phyloP scores from a whole-genome alignment of 1,140 invertebrate species.

The Apis dorsata region DNA sequence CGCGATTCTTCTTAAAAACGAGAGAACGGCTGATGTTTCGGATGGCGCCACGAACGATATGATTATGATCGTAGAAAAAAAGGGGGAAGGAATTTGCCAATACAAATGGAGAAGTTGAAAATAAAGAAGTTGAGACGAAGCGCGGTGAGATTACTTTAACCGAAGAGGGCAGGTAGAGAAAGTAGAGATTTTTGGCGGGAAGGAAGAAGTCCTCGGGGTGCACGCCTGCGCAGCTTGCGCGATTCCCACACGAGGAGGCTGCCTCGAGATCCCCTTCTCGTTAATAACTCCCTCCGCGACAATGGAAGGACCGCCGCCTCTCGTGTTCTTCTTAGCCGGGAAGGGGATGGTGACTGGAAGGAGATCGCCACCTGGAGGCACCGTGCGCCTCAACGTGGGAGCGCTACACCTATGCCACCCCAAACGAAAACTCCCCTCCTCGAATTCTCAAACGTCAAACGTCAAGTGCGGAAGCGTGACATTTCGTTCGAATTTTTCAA shows the following conservation, averaged over 20 bases:
- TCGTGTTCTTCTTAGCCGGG: slow-evolving; percentile 40
- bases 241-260: slow-evolving; percentile 62
- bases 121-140: too few species aligned
- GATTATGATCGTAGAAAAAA: too few species aligned
- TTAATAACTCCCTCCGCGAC: slow-evolving; percentile 66
- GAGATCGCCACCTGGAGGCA: slow-evolving; percentile 67
- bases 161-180: too few species aligned
- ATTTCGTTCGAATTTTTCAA: neutral
- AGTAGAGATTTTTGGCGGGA: slow-evolving; percentile 57
- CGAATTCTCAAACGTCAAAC: too few species aligned
- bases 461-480: too few species aligned
- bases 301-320: slow-evolving; percentile 50
- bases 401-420: slow-evolving; percentile 62
- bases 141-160: too few species aligned
- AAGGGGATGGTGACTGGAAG: slow-evolving; percentile 57
- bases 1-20: too few species aligned
- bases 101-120: too few species aligned
- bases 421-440: slow-evolving; percentile 10
- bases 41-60: too few species aligned
- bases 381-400: slow-evolving; percentile 67
- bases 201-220: slow-evolving; percentile 56
- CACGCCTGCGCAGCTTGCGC: slow-evolving; percentile 62
- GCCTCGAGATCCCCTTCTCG: slow-evolving; percentile 55
- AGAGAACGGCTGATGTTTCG: too few species aligned
- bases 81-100: too few species aligned